Evolutionary conservation across 2,797 vertebrate species (phyloP), one percentile per base, ranked within the genome.

Genomic region (Myotis vivesi): DNA sequence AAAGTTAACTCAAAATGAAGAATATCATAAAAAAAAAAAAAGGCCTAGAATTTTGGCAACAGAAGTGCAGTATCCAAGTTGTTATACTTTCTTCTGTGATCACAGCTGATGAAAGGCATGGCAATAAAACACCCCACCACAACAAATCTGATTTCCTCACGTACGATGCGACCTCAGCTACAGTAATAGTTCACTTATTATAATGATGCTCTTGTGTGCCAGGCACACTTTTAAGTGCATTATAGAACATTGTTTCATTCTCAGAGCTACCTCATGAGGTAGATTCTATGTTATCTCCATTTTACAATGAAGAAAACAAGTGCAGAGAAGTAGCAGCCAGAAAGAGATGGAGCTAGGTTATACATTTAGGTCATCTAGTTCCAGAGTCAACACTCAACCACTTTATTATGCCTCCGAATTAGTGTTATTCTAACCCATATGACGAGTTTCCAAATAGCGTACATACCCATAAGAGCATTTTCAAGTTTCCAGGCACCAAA

Each of bases 1-100:
- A 93, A 93, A 59, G 7, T 46, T 87, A 57, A 81, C 12, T 91
- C 33, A 94, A 91, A 55, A 66, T 55, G 16, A 96, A 88, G 30
- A 86, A 77, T 25, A 25, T 36, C 36, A 2, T 49, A 46, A 30
- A 11, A 71, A 62, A 7, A 69, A 20, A 9, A 66, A 62, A 9
- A 69, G 73, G 93, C 49, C 57, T 57, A 69, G 44, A 92, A 93
- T 72, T 83, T 75, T 86, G 79, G 30, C 53, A 84, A 72, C 23
- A 13, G 15, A 91, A 87, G 23, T 46, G 2, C 11, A 83, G 6
- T 55, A 73, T 30, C 23, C 76, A 73, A 36, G 6, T 36, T 80
- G 38, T 28, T 92, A 46, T 13, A 22, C 36, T 72, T 87, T 89
- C 15, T 68, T 69, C 38, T 66, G 44, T 22, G 57, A 86, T 30